Conservation (phyloP, 2,113 vertebrate genomes). For the Nansenia antarctica region DNA sequence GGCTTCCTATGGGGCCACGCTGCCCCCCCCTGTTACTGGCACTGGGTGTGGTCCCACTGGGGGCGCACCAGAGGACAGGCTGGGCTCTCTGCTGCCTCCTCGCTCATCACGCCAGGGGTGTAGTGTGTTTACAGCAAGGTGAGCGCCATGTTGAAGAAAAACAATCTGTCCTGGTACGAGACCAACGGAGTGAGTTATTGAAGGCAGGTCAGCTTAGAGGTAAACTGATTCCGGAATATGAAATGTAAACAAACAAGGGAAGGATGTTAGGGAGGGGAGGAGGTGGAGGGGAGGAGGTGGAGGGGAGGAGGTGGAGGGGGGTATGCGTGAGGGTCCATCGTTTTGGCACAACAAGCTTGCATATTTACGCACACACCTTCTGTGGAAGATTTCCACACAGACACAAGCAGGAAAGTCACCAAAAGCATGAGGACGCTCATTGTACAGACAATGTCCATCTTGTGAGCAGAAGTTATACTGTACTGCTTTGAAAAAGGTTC, state of each 20-base stretch:
- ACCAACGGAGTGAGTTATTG: conserved; percentile 3
- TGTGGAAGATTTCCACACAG: conserved; percentile 47
- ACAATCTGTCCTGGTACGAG: neutral
- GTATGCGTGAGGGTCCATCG: conserved; percentile 29
- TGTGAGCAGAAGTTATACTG: too few species aligned
- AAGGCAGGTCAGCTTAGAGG: conserved; percentile 32
- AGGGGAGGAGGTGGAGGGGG: too few species aligned
- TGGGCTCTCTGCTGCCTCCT: conserved; percentile 20
- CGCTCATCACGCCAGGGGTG: conserved; percentile 28
- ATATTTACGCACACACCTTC: conserved; percentile 20
- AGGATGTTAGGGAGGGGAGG: conserved; percentile 61
- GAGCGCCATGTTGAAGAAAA: neutral
- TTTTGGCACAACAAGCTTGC: conserved; percentile 23
- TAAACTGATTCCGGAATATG: conserved; percentile 51
- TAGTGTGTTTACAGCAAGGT: conserved; percentile 40
- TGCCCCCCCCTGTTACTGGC: conserved; percentile 37
- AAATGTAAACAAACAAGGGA: conserved; percentile 70
- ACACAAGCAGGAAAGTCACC: conserved; percentile 4
- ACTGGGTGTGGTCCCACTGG: conserved; percentile 42
- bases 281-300: neutral
- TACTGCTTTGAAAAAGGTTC: too few species aligned
- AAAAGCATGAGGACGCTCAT: too few species aligned
- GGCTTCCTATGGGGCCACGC: conserved; percentile 59
- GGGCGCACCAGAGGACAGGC: conserved; percentile 17
- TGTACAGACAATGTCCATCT: too few species aligned